Evolutionary conservation across 2,888 invertebrate genomes (phyloP).

Genomic region (Pocota personata): DNA sequence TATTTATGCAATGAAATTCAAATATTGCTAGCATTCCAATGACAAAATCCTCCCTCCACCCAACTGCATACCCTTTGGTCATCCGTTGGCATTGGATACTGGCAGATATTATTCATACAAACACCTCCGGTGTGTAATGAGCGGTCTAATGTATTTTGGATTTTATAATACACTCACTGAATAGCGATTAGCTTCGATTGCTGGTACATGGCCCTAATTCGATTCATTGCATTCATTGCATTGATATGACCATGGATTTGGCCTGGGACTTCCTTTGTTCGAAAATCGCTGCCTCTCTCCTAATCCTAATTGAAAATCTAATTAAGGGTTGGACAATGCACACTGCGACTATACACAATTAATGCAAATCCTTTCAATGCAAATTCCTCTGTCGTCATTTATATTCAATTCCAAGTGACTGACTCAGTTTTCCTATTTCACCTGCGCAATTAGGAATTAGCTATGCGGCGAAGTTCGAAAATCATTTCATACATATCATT

Average conservation of each 20-base stretch:
- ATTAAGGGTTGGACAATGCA: slow-evolving; percentile 57
- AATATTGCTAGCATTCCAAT: slow-evolving; percentile 17
- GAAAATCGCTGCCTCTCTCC: slow-evolving; percentile 2
- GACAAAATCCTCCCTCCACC: neutral
- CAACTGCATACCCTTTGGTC: slow-evolving; percentile 17
- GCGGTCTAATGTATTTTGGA: slow-evolving; percentile 57
- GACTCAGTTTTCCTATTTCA: slow-evolving; percentile 17
- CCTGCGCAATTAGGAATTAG: slow-evolving; percentile 58
- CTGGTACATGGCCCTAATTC: slow-evolving; percentile 64
- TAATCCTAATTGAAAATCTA: slow-evolving; percentile 72
- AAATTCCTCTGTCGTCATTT: slow-evolving; percentile 59
- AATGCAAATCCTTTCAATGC: slow-evolving; percentile 72
- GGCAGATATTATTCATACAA: slow-evolving; percentile 64
- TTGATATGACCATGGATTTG: slow-evolving; percentile 32
- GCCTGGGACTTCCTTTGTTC: slow-evolving; percentile 57
- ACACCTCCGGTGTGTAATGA: slow-evolving; percentile 67
- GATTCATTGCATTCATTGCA: slow-evolving; percentile 43
- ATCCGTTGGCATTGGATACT: slow-evolving; percentile 47
- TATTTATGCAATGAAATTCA: slow-evolving; percentile 50
- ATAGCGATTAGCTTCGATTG: slow-evolving; percentile 50
- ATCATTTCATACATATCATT: slow-evolving; percentile 32
- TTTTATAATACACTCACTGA: slow-evolving; percentile 53
- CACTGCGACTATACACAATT: slow-evolving; percentile 33
- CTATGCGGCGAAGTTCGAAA: neutral
- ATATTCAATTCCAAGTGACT: slow-evolving; percentile 25